Evolutionary conservation across 2,797 vertebrate genomes (phyloP).

Genomic region (Myotis vivesi): DNA sequence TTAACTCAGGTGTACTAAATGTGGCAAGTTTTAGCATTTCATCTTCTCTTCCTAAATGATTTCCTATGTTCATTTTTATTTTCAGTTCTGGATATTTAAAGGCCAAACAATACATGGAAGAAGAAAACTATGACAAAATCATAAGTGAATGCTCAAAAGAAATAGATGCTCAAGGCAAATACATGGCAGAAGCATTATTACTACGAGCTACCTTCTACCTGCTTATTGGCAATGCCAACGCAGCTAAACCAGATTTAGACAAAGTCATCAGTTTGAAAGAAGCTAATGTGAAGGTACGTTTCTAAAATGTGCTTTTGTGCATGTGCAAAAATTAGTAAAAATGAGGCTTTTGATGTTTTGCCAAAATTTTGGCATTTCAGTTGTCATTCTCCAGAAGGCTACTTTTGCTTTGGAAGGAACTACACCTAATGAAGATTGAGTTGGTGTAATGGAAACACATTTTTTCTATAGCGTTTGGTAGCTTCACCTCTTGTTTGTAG

Average conservation of each 20-base stretch:
- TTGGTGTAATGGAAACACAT: background rate
- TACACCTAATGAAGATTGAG: background rate
- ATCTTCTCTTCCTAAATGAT: constrained; percentile 37
- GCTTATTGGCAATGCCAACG: constrained; percentile 95
- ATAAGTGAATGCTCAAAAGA: constrained; percentile 99
- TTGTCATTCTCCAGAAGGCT: constrained; percentile 24
- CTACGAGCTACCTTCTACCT: constrained; percentile 98
- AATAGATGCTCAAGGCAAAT: constrained; percentile 93
- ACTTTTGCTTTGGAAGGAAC: background rate
- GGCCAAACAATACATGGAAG: constrained; percentile 99
- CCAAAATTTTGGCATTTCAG: background rate
- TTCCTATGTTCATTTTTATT: constrained; percentile 65
- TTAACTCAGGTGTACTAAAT: background rate
- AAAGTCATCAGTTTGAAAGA: constrained; percentile 95
- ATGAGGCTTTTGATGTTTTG: background rate
- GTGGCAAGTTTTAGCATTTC: background rate
- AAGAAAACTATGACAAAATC: constrained; percentile 99
- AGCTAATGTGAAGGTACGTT: constrained; percentile 94
- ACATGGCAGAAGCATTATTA: constrained; percentile 94
- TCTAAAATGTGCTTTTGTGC: background rate
- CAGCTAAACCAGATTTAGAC: constrained; percentile 96
- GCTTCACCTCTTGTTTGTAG: background rate
- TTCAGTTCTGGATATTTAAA: constrained; percentile 96
- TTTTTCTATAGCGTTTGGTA: background rate
- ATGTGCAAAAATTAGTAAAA: background rate